Evolutionary conservation across 2,113 vertebrate genomes (phyloP).

Genomic region (Gasterosteus nipponicus): DNA sequence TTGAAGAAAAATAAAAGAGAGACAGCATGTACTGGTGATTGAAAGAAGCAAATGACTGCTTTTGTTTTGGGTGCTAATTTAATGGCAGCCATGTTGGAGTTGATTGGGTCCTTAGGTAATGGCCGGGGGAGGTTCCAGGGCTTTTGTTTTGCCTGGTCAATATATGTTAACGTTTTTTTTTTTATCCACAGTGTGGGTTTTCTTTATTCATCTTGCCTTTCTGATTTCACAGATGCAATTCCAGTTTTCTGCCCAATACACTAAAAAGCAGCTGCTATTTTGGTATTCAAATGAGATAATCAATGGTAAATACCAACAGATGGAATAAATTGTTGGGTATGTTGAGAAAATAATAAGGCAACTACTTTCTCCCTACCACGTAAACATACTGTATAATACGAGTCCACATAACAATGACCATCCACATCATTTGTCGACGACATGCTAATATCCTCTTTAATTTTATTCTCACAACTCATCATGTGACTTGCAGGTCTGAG

Average conservation of each 20-base stretch:
- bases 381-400: slow-evolving; percentile 20
- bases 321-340: background rate
- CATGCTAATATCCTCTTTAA: slow-evolving; percentile 58
- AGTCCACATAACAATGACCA: slow-evolving; percentile 35
- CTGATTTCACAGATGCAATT: slow-evolving; percentile 31
- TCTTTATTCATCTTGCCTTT: slow-evolving; percentile 20
- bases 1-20: slow-evolving; percentile 51
- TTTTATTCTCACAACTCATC: slow-evolving; percentile 51
- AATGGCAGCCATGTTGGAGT: slow-evolving; percentile 67
- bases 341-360: background rate
- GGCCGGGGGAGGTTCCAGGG: slow-evolving; percentile 37
- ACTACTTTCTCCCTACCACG: background rate
- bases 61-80: slow-evolving; percentile 76
- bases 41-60: slow-evolving; percentile 71
- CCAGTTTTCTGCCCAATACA: slow-evolving; percentile 10
- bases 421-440: slow-evolving; percentile 44
- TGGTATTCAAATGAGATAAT: slow-evolving; percentile 7
- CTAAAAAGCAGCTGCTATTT: slow-evolving; percentile 1
- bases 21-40: slow-evolving; percentile 30
- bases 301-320: slow-evolving; percentile 15
- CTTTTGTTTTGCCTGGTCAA: slow-evolving; percentile 31
- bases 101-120: slow-evolving; percentile 65
- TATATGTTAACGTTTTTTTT: slow-evolving; percentile 38
- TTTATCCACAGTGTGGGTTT: slow-evolving; percentile 12
- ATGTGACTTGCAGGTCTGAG: slow-evolving; percentile 48